Conservation (phyloP, 2,888 invertebrate genomes). For the Sthenelais limicola region DNA sequence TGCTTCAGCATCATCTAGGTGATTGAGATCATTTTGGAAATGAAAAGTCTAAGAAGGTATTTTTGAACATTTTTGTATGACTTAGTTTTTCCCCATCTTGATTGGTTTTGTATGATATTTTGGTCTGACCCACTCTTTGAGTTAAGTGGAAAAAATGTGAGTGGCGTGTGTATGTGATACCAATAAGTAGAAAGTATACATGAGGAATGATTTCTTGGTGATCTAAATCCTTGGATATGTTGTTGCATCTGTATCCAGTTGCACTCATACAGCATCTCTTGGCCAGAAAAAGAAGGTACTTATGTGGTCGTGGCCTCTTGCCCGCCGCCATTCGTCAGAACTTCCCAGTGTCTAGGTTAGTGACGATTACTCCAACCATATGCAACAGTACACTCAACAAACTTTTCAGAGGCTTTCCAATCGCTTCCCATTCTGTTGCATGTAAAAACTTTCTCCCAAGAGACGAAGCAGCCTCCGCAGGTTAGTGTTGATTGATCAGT, state of each 20-base stretch:
- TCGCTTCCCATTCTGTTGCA: no score
- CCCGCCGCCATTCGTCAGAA: neutral
- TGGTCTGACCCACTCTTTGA: no score
- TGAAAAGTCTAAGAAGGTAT: neutral
- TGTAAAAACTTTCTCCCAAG: neutral
- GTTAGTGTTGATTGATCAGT: constrained; percentile 28
- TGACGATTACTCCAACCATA: constrained; percentile 20
- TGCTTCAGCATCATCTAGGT: neutral
- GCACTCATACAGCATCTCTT: neutral
- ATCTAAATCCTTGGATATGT: neutral
- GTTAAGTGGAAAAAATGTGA: no score
- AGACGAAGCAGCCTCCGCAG: neutral
- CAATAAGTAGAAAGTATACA: no score
- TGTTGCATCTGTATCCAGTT: neutral
- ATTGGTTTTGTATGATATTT: no score
- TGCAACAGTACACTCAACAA: no score
- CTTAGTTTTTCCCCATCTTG: no score
- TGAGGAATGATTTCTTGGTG: no score
- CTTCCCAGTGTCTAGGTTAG: constrained; percentile 17
- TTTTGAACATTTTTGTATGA: no score
- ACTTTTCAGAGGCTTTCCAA: no score
- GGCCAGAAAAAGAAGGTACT: neutral
- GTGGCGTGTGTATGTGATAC: no score
- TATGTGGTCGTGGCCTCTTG: neutral
- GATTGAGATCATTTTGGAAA: neutral